Evolutionary conservation across 30 jellyfish, hydroid and myxozoan species (phyloP), one percentile per base, ranked within the genome.

Genomic region (Cassiopea xamachana): DNA sequence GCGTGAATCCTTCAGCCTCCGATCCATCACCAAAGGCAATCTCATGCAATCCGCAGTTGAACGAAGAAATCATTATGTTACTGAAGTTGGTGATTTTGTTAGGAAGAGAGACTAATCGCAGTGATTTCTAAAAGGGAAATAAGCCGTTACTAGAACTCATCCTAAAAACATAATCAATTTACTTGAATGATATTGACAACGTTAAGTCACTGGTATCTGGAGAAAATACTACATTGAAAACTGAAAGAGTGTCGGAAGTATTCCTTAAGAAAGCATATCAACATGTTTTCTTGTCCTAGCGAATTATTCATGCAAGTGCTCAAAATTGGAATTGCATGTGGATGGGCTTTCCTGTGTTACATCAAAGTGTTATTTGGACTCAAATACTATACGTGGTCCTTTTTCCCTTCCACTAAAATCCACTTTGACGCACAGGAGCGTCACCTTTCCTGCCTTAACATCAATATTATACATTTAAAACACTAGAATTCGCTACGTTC

Each of bases 21-120:
- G 74, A 64, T 64, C 74, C 70, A 45, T 44, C 15, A 71, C 80
- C 80, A 71, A 2, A 71, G 9, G 6, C 15, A 71, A 27, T 19
- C 15, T 71, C 80, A 71, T 2, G 15, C 55, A 81, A 81, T 43
- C 90, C 90, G 46, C 90, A 81, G 48, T 81, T 81, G 75, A 19
- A 81, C 2, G 58, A 81, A 7, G 90, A 46, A 27, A 43, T 39
- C 67, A 47, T 9, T 47, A 81, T 68, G 72, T 64, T 71, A 19
- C 90, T 61, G 81, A 47, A 27, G 15, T 81, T 58, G 9, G 80
- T 69, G 71, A 81, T 27, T 12, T 58, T 81, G 2, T 64, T 81
- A 8, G 81, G 90, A 18, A 81, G 46, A 49, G 90, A 81, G 14
- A 64, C 81, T 47, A 58, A 82, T 1, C 81, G 90, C 7, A 81